These are phyloP conservation scores for Anseranas semipalmata DNA, from an alignment of 2,113 vertebrate genomes.

Conservation along the genomic window DNA sequence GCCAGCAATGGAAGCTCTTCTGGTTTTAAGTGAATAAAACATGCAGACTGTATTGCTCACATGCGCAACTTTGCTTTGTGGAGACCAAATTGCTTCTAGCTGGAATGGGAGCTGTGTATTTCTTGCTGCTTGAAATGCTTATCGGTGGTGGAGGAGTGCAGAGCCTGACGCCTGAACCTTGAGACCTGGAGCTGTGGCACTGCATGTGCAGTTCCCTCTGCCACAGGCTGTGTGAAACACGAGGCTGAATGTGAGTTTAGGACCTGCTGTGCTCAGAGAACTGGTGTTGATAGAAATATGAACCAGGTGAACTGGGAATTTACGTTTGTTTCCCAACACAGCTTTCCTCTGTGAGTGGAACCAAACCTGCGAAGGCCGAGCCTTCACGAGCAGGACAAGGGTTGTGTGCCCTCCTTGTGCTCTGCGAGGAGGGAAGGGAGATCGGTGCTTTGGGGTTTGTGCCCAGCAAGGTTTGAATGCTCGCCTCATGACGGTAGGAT, in stretches of 20 bases:
- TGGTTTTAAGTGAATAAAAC: background rate
- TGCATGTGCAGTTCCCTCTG: background rate
- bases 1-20: background rate
- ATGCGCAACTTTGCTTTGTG: background rate
- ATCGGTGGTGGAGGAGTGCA: accelerated
- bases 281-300: background rate
- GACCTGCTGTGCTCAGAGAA: background rate
- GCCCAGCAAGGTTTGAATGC: background rate
- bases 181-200: background rate
- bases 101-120: background rate
- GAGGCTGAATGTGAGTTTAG: background rate
- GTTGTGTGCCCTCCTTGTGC: background rate
- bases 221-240: background rate
- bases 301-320: background rate
- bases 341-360: background rate
- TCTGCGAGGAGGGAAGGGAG: background rate
- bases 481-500: background rate
- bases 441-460: background rate
- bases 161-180: background rate
- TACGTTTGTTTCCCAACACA: accelerated
- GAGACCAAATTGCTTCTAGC: background rate
- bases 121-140: background rate
- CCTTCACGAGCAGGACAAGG: background rate
- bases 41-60: background rate
- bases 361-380: background rate